Evolutionary conservation across 2,113 vertebrate genomes (phyloP).

Genomic region (Tragelaphus strepsiceros): DNA sequence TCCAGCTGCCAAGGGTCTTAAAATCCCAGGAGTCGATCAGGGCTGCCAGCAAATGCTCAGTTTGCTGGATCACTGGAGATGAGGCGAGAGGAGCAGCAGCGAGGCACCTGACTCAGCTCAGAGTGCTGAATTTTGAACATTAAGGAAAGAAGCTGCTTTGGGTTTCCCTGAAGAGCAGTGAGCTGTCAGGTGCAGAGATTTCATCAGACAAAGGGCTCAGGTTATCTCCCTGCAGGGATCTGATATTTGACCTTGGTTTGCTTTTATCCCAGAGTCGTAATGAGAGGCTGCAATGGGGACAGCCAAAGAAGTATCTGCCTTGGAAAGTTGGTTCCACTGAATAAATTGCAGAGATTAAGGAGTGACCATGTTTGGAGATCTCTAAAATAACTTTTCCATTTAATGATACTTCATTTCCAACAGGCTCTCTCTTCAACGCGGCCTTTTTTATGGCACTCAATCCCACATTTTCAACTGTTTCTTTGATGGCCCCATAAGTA

Average conservation of each 20-base stretch:
- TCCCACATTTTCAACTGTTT: not conserved
- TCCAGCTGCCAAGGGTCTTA: not conserved
- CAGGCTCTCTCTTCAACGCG: not conserved
- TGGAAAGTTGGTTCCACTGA: not conserved
- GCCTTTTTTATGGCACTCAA: not conserved
- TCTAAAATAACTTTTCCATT: conserved; percentile 32
- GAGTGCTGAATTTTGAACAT: not conserved
- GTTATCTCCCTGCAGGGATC: conserved; percentile 17
- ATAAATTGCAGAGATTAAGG: conserved; percentile 26
- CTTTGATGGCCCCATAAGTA: not conserved
- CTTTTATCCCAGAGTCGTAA: conserved; percentile 36
- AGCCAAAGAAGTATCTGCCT: conserved; percentile 1
- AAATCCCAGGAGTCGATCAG: not conserved
- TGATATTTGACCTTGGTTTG: conserved; percentile 39
- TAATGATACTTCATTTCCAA: conserved; percentile 8
- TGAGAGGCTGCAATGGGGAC: not conserved
- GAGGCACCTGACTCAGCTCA: not conserved
- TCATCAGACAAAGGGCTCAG: conserved; percentile 15
- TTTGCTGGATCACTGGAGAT: not conserved
- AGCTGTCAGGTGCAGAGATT: conserved; percentile 29
- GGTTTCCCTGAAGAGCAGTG: conserved; percentile 42
- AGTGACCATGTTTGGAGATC: conserved; percentile 10
- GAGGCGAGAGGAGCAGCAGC: not conserved
- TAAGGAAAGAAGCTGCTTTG: not conserved
- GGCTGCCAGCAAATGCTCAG: not conserved